Base-by-base conservation (phyloP, 1,140 invertebrate genomes). In the Marisa cornuarietis region DNA sequence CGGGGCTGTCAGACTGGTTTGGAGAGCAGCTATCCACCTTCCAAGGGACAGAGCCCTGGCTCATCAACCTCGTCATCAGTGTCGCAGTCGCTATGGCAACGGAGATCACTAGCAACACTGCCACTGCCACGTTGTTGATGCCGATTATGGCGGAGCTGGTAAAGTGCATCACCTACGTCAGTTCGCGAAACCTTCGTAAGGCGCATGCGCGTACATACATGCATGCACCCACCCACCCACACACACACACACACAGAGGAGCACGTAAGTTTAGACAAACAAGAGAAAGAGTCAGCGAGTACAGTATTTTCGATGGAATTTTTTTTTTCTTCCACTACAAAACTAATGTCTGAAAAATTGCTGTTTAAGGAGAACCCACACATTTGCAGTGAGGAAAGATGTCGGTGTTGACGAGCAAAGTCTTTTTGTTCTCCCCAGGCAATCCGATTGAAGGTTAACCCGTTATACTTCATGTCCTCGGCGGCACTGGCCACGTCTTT, bases 381-480 rank as follows among this genome's bases (percentile, higher is more conserved):
- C 31, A 6, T 42, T 42, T 42, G 3, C 31, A 6, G 31, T 42
- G 31, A 42, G 31, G 6, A 42, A 42, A 42, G 31, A 42, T 4
- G 31, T 42, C 31, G 2, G 31, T 42, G 3, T 42, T 42, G 31
- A 42, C 31, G 31, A 42, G 31, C 6, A 6, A 42, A 42, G 31
- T 42, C 16, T 58, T 1, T 58, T 58, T 58, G 54, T 58, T 42
- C 54, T 11, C 54, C 11, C 1, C 84, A 93, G 92, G 89, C 92
- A 20, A 42, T 89, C 26, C 81, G 81, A 11, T 84, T 92, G 11
- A 65, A 88, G 4, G 82, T 93, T 0, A 95, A 97, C 92, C 97
- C 97, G 0, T 87, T 97, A 77, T 96, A 95, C 89, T 92, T 97
- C 85, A 96, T 97, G 93, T 90, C 97, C 79, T 96, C 97, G 0